These are phyloP conservation scores for Melanotaenia maccullochi DNA, from an alignment of 2,797 vertebrate species.

Conservation along the genomic window DNA sequence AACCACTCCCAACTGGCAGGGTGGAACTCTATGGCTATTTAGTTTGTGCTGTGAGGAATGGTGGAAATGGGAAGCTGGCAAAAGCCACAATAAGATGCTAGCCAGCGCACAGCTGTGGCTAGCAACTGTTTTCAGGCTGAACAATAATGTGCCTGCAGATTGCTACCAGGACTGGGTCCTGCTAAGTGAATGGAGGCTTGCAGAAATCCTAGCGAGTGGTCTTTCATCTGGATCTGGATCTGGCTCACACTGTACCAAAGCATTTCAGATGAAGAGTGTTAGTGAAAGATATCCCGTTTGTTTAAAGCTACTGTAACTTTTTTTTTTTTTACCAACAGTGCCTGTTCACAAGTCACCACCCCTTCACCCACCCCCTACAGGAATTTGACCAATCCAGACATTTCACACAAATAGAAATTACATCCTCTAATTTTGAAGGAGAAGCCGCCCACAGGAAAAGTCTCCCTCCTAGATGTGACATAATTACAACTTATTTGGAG, in stretches of 20 bases:
- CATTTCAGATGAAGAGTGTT: neutral
- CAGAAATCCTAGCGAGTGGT: neutral
- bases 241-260: neutral
- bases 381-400: neutral
- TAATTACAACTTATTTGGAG: neutral
- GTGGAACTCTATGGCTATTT: neutral
- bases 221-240: neutral
- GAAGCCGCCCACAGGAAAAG: neutral
- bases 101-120: neutral
- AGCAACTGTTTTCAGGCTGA: neutral
- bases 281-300: no score
- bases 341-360: no score
- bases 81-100: no score
- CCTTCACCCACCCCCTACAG: neutral
- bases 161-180: neutral
- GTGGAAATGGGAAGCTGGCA: no score
- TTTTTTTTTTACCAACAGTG: no score
- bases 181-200: neutral
- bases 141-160: neutral
- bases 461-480: neutral
- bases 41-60: no score
- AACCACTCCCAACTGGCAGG: neutral
- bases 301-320: no score
- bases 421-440: neutral
- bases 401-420: neutral